Base-by-base conservation (phyloP, 2,113 vertebrate species). In the Myrmophylax atrothorax region DNA sequence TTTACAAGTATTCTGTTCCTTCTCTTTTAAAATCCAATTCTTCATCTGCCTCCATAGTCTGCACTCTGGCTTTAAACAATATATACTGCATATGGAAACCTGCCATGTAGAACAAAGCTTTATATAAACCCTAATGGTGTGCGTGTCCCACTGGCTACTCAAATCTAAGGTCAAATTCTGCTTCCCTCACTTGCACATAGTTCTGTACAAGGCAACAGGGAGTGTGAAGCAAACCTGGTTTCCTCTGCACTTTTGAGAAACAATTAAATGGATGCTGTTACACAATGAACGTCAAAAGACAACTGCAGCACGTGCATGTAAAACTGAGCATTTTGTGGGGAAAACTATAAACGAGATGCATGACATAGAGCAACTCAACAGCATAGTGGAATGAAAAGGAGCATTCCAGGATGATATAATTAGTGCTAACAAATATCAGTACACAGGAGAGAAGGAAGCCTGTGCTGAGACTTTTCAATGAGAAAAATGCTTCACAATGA, bases 11-110 rank as follows among this genome's bases (percentile, higher is more conserved):
- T n/a, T 60, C 33, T 56, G 28, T 33, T 67, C 46, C 63, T 66
- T n/a, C 46, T 19, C 15, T 86, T 94, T 76, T 44, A 92, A 92
- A 81, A 81, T 37, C 18, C 50, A 80, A 2, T 73, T 94, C 44
- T 80, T 90, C 49, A 75, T 70, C 59, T 73, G 16, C 47, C 60
- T 85, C 47, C 25, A 84, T 64, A 33, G 11, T 46, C 28, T 52
- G 31, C 55, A 49, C 50, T 80, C 58, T 19, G 47, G 42, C 74
- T 94, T 88, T 37, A 26, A 72, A 44, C 47, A 28, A 15, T 18
- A 14, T 25, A 68, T 37, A 60, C 9, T 35, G 18, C 60, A 23
- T 84, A 44, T 64, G 29, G 81, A 79, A 87, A 24, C 5, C 64
- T 94, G 33, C 38, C 72, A 76, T 4, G 47, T 72, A n/a, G 86